Base-by-base conservation (phyloP, 2,888 invertebrate genomes). In the Leptogaster cylindrica region DNA sequence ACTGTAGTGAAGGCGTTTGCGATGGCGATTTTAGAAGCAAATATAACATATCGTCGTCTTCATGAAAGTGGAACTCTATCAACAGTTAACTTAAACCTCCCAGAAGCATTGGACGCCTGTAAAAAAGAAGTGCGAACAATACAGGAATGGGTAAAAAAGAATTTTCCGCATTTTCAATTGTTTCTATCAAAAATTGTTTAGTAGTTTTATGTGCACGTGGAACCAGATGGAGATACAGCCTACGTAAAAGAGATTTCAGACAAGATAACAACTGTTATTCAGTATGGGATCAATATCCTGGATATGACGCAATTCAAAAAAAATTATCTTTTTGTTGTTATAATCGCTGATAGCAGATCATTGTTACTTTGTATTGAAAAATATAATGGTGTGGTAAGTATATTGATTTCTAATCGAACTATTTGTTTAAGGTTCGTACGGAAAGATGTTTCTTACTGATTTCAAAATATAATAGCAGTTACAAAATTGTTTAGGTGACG, bases 21-120 rank as follows among this genome's bases (percentile, higher is more conserved):
- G 2, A 77, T 81, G 71, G 83, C 85, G 33, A 86, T 87, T 74
- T 77, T 84, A 71, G 83, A 84, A 73, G 87, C 87, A n/a, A 87
- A 87, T 73, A 76, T 77, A 46, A 84, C 83, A 20, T 85, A 87
- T 73, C 82, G 77, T 75, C 81, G 76, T 74, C 79, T 81, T 63
- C 84, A 77, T 74, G 71, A 74, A 70, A 80, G 77, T 73, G 82
- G 76, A 71, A 77, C 71, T 70, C 74, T 83, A 16, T 74, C 74
- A 61, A 81, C 83, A 72, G 76, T 81, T 7, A 84, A 84, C 76
- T 76, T 85, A 31, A 84, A 83, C 63, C 83, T 85, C 70, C 85
- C 85, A 1, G 84, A 85, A 74, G 84, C 84, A 0, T 79, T 85
- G 61, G 76, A 48, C 7, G 64, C 46, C 12, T 14, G n/a, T 6